Evolutionary conservation across 2,113 vertebrate genomes (phyloP), one percentile per base, ranked within the genome.

Genomic region (Pithys albifrons): DNA sequence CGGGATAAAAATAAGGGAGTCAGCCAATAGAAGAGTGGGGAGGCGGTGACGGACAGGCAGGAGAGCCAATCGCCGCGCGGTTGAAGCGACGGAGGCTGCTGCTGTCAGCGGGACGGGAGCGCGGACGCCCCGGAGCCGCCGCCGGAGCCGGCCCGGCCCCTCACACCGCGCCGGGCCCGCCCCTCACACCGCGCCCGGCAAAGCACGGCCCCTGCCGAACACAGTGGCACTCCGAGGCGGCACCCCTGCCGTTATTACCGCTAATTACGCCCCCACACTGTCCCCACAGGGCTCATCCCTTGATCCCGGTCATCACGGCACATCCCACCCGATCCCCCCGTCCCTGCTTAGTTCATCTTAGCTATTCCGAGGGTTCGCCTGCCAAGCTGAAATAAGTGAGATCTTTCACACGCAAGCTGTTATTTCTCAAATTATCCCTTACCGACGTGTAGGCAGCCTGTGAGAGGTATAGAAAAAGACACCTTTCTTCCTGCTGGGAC

Each of bases 191-290:
- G 41, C 41, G 41, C 14, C 14, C 12, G 41, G 41, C 41, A 43
- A 43, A 43, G 41, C 41, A 13, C 41, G 41, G 41, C 48, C 15
- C 43, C 3, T 14, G 1, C 51, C 28, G n/a, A 6, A 31, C 31
- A 1, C 11, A 13, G 27, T 1, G 3, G 37, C 37, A 48, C 25
- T 46, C 51, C n/a, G 10, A 5, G 39, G 13, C 13, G 12, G 22
- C 35, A 5, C 6, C 28, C 11, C 12, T 12, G 80, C 35, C 6
- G 67, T 3, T 9, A 4, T 0, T 37, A 3, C 18, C 19, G 4
- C 18, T 19, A 8, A 1, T 22, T 25, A 4, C 6, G 7, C 5
- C 9, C 28, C 24, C 28, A 14, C 12, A 1, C 35, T 7, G 8
- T 20, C 70, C 77, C 51, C 80, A 0, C 33, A 7, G 55, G 49